A percentile compares a stretch with the other conserved stretches of the same genome.
Evolutionary conservation across 2,113 vertebrate genomes (phyloP).

Genomic region (Anarhynchus alexandrinus): DNA sequence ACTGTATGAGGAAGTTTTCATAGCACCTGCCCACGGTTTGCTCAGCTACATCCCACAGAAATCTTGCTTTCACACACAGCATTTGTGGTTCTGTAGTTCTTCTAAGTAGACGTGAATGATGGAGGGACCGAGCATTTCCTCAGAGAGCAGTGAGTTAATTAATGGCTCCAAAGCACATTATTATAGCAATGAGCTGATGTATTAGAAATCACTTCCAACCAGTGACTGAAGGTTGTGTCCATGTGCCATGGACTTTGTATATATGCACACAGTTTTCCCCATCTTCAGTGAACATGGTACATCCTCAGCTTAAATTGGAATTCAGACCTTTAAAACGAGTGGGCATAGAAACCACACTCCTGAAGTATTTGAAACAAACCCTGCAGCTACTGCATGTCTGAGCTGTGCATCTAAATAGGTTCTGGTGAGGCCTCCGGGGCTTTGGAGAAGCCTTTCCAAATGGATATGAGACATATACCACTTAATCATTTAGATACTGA

Average conservation of each 20-base stretch:
- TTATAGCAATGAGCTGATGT: neutral
- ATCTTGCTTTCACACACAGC: neutral
- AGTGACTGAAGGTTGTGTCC: neutral
- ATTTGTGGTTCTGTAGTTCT: neutral
- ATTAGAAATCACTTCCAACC: neutral
- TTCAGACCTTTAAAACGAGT: neutral
- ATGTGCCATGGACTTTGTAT: neutral
- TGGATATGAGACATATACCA: neutral
- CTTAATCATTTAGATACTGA: constrained; percentile 15
- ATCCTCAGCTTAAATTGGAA: neutral
- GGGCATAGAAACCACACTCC: neutral
- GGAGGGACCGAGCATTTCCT: neutral
- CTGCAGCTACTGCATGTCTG: neutral
- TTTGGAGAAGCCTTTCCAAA: constrained; percentile 25
- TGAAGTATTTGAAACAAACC: constrained; percentile 14
- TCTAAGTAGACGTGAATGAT: neutral
- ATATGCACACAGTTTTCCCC: neutral
- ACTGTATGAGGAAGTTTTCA: constrained; percentile 29
- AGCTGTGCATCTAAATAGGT: neutral
- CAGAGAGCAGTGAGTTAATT: constrained; percentile 1
- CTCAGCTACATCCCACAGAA: neutral
- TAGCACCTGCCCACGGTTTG: constrained; percentile 33
- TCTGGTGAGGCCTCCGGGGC: neutral
- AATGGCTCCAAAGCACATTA: constrained; percentile 20
- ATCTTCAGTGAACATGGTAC: neutral